Evolutionary conservation across 2,797 vertebrate genomes (phyloP), one percentile per base, ranked within the genome.

Genomic region (Prunella strophiata): DNA sequence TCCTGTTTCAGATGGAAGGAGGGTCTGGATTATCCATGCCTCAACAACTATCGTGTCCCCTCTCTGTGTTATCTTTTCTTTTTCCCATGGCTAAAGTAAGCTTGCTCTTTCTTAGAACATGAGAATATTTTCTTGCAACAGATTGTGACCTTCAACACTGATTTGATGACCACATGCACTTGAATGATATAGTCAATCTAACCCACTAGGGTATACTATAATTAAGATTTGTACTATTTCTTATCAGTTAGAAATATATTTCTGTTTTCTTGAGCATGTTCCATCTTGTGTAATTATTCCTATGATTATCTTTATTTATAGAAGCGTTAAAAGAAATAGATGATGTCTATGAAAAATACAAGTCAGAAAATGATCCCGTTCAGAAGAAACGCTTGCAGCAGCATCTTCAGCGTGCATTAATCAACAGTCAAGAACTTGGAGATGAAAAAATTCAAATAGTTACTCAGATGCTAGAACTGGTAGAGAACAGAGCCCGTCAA

Each of bases 391-490:
- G 99, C 2, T 98, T 99, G 80, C 99, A 99, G 98, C 96, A 99
- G 95, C 99, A 99, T 96, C 98, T 99, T 72, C 99, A 99, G 97
- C 98, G 99, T 26, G 99, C 99, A 0, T 98, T 99, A 79, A 99
- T 99, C 97, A 97, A 98, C 97, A 99, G 99, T 95, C 99, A 99
- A 95, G 99, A 99, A 97, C 98, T 99, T 40, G 99, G 99, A 15
- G 99, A 99, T 47, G 99, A 99, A 96, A 99, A 99, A 97, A 99
- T 99, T 96, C 99, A 99, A 8, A 98, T 99, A 78, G 99, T 99
- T 74, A 99, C 99, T 32, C 99, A 99, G 95, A 99, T 99, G 98
- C 98, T 99, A 3, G 99, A 99, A 97, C 96, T 99, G 92, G 99
- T 99, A 85, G 99, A 99, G 96, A 99, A 99, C 85, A 98, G 99